Evolutionary conservation across 2,888 invertebrate genomes (phyloP), one percentile per base, ranked within the genome.

Genomic region (Bruchidius siliquastri): DNA sequence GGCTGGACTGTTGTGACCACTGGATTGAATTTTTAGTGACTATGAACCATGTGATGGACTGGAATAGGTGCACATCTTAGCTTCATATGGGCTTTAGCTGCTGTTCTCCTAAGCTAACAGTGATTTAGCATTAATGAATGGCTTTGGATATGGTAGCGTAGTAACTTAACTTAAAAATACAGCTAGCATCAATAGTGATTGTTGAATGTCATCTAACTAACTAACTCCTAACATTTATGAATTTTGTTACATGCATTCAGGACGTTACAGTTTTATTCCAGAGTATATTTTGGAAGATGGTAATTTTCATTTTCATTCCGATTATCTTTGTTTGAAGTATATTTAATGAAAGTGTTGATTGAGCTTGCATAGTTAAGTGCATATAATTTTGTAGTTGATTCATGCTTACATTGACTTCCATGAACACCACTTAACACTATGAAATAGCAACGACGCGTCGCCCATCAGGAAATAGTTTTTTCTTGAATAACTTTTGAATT

Each of bases 201-300:
- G 49, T 49, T 8, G 49, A 49, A 49, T 49, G 18, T 49, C 49
- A 49, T 13, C 0, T 26, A n/a, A 26, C 26, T 26, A 49, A 68
- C 68, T 68, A 68, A 68, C 68, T 21, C 2, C 20, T 68, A 21
- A 22, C 18, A 67, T 67, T n/a, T n/a, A n/a, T n/a, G n/a, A 2
- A 68, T 26, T 77, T 77, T 78, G 77, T 84, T 82, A 75, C 83
- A 85, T 81, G 86, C 85, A 80, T 80, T 74, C 77, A 86, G 86
- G 86, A 85, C 84, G 81, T 80, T 83, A 82, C 78, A 82, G 83
- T 78, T 86, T 86, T 79, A 85, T 86, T 71, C 85, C 85, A 69
- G 83, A 86, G 80, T 86, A 86, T 80, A 81, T 85, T 76, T 71
- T 83, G 76, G 85, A 86, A 80, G 85, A 86, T 79, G 85, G 85